Evolutionary conservation across 1,140 invertebrate genomes (phyloP).

Genomic region (Potamilus streckersoni): DNA sequence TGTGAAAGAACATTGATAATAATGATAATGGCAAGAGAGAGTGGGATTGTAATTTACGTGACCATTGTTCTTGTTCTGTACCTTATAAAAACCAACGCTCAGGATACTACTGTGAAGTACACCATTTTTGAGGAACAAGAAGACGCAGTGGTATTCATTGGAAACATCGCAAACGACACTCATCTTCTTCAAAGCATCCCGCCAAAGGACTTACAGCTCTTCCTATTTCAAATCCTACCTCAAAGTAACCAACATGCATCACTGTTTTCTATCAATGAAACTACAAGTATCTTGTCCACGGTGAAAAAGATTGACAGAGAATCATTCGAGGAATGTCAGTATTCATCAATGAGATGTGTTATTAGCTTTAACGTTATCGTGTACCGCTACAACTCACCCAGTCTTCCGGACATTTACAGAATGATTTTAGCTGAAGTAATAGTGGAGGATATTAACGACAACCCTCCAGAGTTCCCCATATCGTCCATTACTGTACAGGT

Average conservation of each 20-base stretch:
- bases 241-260: slow-evolving; percentile 22
- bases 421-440: slow-evolving; percentile 43
- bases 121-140: slow-evolving; percentile 32
- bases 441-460: slow-evolving; percentile 56
- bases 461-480: slow-evolving; percentile 48
- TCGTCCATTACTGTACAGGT: slow-evolving; percentile 31
- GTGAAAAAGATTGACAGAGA: slow-evolving; percentile 40
- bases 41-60: too few relatives aligned
- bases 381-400: slow-evolving; percentile 15
- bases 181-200: slow-evolving; percentile 16
- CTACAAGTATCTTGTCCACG: slow-evolving; percentile 83
- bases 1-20: too few relatives aligned
- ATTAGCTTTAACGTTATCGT: slow-evolving; percentile 34
- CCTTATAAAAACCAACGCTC: not conserved
- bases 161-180: slow-evolving; percentile 40
- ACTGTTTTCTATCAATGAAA: slow-evolving; percentile 87
- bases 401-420: slow-evolving; percentile 29
- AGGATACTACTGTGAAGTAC: slow-evolving; percentile 30
- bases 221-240: slow-evolving; percentile 30
- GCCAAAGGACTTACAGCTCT: slow-evolving; percentile 9
- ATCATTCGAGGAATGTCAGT: slow-evolving; percentile 16
- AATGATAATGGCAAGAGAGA: too few relatives aligned
- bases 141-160: slow-evolving; percentile 12
- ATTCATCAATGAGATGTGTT: slow-evolving; percentile 14
- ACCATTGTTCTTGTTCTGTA: too few relatives aligned